Base-by-base conservation (phyloP, 2,797 vertebrate species). In the Enteromius argenteus region DNA sequence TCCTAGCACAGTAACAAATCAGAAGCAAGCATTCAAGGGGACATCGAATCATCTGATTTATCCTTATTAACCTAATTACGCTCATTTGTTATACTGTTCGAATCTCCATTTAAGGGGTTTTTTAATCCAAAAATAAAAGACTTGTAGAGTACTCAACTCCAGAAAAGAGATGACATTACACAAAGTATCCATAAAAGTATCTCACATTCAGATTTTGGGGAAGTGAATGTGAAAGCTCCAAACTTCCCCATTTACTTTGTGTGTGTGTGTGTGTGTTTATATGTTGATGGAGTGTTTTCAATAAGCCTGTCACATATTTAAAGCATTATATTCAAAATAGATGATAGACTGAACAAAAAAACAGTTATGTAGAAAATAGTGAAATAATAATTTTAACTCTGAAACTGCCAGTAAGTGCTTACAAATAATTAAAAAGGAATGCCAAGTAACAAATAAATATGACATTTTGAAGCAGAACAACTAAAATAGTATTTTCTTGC, bases 221-320 rank as follows among this genome's bases (percentile, higher is more conserved):
- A 91, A 91, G 81, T 90, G 89, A 91, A 91, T 90, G 88, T 84
- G 87, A 90, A 91, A 90, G 86, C 82, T 89, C 79, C 53, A 81
- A 67, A 90, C 87, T 91, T 91, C 91, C 89, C 83, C 82, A 86
- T 86, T 89, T 89, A 27, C 8, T 17, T 14, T 84, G 35, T 56
- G 56, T 71, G 19, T 80, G 44, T 69, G 44, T 62, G 86, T 84
- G 74, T 74, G 80, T 81, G 51, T 74, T 72, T 30, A 60, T 76
- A 76, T 83, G 51, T 67, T 60, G 79, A 66, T 75, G 35, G 15
- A 66, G 62, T 67, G 27, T 79, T 46, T 79, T 62, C 19, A 35
- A 71, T 44, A 71, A 49, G 27, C 5, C 27, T 49, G 42, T 49
- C 15, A 64, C 17, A 9, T 37, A 64, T 64, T 32, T 17, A 32